Evolutionary conservation across 1,140 invertebrate genomes (phyloP).

Genomic region (Dreissena polymorpha): DNA sequence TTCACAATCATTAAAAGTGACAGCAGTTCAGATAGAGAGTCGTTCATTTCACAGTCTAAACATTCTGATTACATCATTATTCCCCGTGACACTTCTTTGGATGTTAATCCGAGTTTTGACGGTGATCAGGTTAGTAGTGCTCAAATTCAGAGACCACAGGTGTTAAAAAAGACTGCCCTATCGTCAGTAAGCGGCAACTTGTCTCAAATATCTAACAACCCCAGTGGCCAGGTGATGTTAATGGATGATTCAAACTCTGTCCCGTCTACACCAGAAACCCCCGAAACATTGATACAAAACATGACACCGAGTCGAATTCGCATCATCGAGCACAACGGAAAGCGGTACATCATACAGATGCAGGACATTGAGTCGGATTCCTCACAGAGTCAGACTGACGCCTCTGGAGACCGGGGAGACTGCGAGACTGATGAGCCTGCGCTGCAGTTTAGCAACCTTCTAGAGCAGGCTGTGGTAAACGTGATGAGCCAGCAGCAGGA

Average conservation of each 20-base stretch:
- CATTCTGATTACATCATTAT: neutral
- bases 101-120: neutral
- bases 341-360: constrained; percentile 48
- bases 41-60: neutral
- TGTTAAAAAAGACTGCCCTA: neutral
- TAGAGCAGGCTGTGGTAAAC: constrained; percentile 29
- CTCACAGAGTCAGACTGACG: constrained; percentile 14
- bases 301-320: neutral
- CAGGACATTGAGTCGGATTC: constrained; percentile 36
- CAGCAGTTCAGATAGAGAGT: neutral
- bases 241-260: neutral
- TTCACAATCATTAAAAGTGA: constrained; percentile 1
- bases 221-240: neutral
- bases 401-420: neutral
- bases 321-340: constrained; percentile 46
- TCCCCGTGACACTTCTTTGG: neutral
- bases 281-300: neutral
- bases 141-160: neutral
- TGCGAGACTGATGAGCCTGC: constrained; percentile 6
- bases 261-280: neutral
- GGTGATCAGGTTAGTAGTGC: neutral
- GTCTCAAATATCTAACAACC: neutral
- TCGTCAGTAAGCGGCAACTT: neutral
- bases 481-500: constrained; percentile 31
- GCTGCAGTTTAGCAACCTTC: neutral